Base-by-base conservation (phyloP, 2,113 vertebrate genomes). In the Misgurnus anguillicaudatus region DNA sequence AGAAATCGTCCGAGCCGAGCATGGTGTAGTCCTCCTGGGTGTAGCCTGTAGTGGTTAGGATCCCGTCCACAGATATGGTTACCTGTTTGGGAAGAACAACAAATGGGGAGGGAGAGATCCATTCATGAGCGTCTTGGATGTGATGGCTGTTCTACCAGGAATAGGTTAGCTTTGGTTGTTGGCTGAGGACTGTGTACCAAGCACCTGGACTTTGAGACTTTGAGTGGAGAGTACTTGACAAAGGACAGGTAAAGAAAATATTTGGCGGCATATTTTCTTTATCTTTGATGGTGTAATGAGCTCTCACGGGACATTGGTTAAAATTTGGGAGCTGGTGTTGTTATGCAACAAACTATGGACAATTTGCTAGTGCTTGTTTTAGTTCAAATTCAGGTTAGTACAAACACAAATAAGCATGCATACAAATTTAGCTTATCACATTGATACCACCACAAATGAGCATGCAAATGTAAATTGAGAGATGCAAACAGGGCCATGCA, bases 11-110 rank as follows among this genome's bases (percentile, higher is more conserved):
- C 0, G 97, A 99, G 41, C 98, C 98, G 85, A 99, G 89, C 98
- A 99, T 99, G 86, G 97, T 99, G 90, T 99, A 99, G 91, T 99
- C 98, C 74, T 99, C 98, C 82, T 99, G 98, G 1, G 98, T 99
- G 90, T 99, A 99, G 60, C 97, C 98, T 0, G 98, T 99, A 5
- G 97, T 99, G 64, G 98, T 99, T 62, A 99, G 94, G 86, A 99
- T 98, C 78, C 98, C 98, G 78, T 99, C 98, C 90, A 99, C 98
- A 21, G 98, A 99, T 87, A 99, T 99, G 39, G 98, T 99, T 81
- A 99, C 98, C 98, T 99, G 88, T 87, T 14, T 80, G 89, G 82
- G 86, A 24, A 87, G 91, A 4, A 71, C 70, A 87, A 73, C 24
- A 81, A 89, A 86, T 7, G 71, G 79, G 88, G 83, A 92, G 87